phyloP scores from a whole-genome alignment of 2,888 invertebrate genomes.

The Limnephilus rhombicus region DNA sequence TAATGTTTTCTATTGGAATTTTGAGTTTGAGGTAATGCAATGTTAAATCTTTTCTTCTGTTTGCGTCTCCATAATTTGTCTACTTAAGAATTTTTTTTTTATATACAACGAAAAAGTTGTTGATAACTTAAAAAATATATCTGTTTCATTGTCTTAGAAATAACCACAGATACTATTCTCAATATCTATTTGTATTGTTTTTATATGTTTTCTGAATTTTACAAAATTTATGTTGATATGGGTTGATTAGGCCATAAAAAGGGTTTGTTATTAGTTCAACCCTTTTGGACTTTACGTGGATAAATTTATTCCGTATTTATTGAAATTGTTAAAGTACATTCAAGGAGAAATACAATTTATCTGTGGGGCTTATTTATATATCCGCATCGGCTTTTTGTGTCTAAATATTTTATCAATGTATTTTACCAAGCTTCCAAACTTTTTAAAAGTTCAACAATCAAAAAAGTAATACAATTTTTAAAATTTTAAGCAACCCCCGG shows the following conservation, averaged over 20 bases:
- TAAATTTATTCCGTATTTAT: background rate
- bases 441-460: background rate
- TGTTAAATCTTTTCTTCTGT: too few species aligned
- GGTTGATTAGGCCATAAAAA: background rate
- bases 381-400: background rate
- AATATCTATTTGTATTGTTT: background rate
- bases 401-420: background rate
- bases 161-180: background rate
- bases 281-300: background rate
- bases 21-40: too few species aligned
- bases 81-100: too few species aligned
- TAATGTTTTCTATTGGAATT: too few species aligned
- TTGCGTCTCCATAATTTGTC: too few species aligned
- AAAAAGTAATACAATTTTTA: background rate
- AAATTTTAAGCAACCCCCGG: too few species aligned
- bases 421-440: background rate
- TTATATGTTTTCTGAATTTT: background rate
- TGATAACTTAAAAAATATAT: too few species aligned
- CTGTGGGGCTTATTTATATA: background rate
- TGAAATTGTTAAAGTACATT: background rate
- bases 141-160: background rate
- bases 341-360: background rate
- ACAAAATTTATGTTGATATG: background rate
- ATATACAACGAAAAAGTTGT: too few species aligned
- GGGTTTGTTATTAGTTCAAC: background rate